A percentile compares a stretch with the other conserved stretches of the same genome.
Conservation (phyloP, 2,113 vertebrate species). For the Hoplias malabaricus region DNA sequence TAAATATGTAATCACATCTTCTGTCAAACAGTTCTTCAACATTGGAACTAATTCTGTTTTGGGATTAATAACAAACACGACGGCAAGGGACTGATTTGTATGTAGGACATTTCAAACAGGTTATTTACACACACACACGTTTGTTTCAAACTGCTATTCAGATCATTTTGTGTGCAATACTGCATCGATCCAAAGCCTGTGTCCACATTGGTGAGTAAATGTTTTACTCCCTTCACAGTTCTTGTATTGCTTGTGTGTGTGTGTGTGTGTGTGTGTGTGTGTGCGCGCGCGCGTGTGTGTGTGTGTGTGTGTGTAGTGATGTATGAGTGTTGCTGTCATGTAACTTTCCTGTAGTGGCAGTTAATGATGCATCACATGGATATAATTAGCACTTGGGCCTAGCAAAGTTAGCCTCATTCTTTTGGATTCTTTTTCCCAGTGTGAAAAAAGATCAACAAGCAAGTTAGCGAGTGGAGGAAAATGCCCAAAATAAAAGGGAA, state of each 20-base stretch:
- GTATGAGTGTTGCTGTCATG: not conserved
- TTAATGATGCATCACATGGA: slow-evolving; percentile 37
- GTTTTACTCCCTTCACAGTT: slow-evolving; percentile 48
- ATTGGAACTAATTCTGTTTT: no score
- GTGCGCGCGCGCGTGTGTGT: not conserved
- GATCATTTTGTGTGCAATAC: slow-evolving; percentile 43
- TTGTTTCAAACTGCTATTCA: slow-evolving; percentile 31
- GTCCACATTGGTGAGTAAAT: slow-evolving; percentile 41
- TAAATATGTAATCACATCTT: no score
- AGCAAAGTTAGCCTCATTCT: slow-evolving; percentile 46
- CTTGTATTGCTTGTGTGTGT: slow-evolving; percentile 9
- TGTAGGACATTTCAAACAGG: not conserved
- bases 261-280: not conserved
- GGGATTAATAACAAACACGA: not conserved
- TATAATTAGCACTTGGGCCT: slow-evolving; percentile 44
- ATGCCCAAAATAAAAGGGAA: slow-evolving; percentile 64
- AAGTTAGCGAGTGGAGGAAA: slow-evolving; percentile 50
- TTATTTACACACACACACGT: not conserved
- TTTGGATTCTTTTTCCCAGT: slow-evolving; percentile 24
- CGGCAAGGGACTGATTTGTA: not conserved
- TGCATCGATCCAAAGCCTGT: slow-evolving; percentile 20
- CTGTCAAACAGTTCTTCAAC: no score
- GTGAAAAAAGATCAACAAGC: slow-evolving; percentile 51
- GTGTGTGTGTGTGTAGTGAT: slow-evolving; percentile 4
- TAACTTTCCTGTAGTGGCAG: slow-evolving; percentile 39